Base-by-base conservation (phyloP, 2,888 invertebrate genomes). In the Chloromyia formosa region DNA sequence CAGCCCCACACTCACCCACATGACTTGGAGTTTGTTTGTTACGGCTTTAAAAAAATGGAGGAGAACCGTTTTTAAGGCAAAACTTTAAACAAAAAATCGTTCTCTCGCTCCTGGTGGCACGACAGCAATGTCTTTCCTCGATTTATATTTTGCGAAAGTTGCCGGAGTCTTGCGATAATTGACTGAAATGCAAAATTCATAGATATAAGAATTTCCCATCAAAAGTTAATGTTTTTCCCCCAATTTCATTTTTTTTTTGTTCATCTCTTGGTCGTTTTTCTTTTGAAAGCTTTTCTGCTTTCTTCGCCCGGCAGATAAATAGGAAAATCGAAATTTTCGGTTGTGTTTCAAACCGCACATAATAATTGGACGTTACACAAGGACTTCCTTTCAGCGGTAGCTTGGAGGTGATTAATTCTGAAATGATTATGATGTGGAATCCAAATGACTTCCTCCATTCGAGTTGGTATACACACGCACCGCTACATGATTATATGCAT, bases 131-230 rank as follows among this genome's bases (percentile, higher is more conserved):
- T 62, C 22, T 62, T 62, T 62, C 35, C 23, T 62, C 27, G 35
- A 66, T 35, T 20, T 66, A 18, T 22, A 35, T 35, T 35, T 35
- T 45, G 16, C n/a, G 45, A 64, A 66, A 66, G 49, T 66, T 66
- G 56, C 56, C 56, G 56, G 56, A 56, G 22, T 42, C 27, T 66
- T 66, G 66, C 9, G n/a, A 42, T 62, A 62, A 62, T 62, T 62
- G 35, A 62, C 49, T 27, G 35, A 66, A 66, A 49, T 66, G 49
- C 45, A 49, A 66, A 66, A 66, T 66, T 66, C 42, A 49, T 23
- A 62, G 16, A 62, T 22, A 62, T 22, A 62, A 62, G 62, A 23
- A 62, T 27, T 35, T 62, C 18, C 40, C 62, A 62, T 35, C 62
- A 12, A 16, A 27, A 61, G 60, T 40, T 62, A 16, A 62, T 62